Percentiles rank a stretch among this genome's conserved stretches.
These are phyloP conservation scores for Myiozetetes cayanensis DNA, from an alignment of 2,113 vertebrate genomes.

Conservation along the genomic window DNA sequence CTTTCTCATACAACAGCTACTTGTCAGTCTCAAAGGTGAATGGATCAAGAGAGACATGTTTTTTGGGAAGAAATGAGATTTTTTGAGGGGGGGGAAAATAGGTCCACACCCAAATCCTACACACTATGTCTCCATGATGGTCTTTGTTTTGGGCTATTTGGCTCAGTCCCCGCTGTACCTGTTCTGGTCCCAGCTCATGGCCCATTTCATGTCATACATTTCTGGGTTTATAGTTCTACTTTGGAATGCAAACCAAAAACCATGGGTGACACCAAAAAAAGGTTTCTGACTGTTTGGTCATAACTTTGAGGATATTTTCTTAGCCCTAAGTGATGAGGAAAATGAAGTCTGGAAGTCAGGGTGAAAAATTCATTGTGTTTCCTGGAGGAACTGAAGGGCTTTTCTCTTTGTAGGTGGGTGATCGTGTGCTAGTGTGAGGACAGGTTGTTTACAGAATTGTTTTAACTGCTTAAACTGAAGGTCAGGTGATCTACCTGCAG, in stretches of 20 bases:
- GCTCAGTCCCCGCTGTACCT: neutral
- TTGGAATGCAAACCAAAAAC: neutral
- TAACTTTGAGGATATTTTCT: neutral
- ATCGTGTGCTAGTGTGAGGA: neutral
- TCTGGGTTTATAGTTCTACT: neutral
- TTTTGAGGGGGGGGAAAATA: neutral
- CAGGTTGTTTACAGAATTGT: neutral
- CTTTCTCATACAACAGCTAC: neutral
- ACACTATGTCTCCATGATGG: neutral
- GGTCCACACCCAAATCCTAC: neutral
- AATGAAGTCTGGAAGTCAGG: neutral
- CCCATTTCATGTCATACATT: neutral
- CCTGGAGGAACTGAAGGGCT: neutral
- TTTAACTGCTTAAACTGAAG: neutral
- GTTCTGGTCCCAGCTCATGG: neutral
- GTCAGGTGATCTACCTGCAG: neutral
- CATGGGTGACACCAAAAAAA: neutral
- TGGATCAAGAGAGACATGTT: neutral
- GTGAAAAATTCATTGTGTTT: neutral
- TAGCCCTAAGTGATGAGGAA: neutral
- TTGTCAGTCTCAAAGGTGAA: accelerated
- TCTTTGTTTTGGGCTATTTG: neutral
- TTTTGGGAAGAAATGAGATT: neutral
- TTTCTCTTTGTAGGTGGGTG: neutral
- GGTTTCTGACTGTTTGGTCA: neutral